A percentile compares a stretch with the other conserved stretches of the same genome.
phyloP scores from a whole-genome alignment of 1,140 invertebrate genomes.

The Geopemphigus sp. region DNA sequence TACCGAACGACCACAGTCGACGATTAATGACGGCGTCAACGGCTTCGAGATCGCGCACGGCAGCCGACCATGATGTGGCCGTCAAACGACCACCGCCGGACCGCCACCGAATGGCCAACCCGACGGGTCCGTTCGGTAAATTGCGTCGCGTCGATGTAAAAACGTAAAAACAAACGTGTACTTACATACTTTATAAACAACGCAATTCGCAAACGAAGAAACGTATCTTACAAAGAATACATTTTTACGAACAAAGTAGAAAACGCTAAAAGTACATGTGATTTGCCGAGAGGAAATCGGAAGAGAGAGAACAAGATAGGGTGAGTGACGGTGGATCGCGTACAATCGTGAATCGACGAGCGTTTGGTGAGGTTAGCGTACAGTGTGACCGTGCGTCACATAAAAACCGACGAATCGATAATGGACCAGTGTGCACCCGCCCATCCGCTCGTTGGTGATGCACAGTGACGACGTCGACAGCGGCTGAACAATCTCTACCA shows the following conservation, averaged over 20 bases:
- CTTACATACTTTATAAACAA: constrained; percentile 33
- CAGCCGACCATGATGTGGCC: not conserved
- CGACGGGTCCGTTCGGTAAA: not conserved
- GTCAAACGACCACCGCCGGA: not conserved
- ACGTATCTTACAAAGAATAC: constrained; percentile 44
- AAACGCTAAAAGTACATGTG: constrained; percentile 47
- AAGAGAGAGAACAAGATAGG: constrained; percentile 39
- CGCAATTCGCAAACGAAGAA: constrained; percentile 39
- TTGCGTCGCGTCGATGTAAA: not conserved
- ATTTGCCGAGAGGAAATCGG: constrained; percentile 46
- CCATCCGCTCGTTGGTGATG: not conserved
- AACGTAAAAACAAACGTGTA: constrained; percentile 13
- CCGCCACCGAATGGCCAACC: too few relatives aligned
- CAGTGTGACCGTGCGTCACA: constrained; percentile 33
- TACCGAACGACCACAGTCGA: not conserved
- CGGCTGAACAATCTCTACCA: too few relatives aligned
- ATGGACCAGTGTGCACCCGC: not conserved
- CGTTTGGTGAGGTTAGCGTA: constrained; percentile 33
- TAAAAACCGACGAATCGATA: constrained; percentile 19
- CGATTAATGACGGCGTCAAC: too few relatives aligned
- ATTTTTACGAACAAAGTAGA: constrained; percentile 36
- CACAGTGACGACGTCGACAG: too few relatives aligned
- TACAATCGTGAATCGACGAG: constrained; percentile 23
- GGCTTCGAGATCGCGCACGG: not conserved
- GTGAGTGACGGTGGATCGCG: constrained; percentile 5